These are phyloP conservation scores for Athene noctua DNA, from an alignment of 2,113 vertebrate genomes.

Conservation along the genomic window DNA sequence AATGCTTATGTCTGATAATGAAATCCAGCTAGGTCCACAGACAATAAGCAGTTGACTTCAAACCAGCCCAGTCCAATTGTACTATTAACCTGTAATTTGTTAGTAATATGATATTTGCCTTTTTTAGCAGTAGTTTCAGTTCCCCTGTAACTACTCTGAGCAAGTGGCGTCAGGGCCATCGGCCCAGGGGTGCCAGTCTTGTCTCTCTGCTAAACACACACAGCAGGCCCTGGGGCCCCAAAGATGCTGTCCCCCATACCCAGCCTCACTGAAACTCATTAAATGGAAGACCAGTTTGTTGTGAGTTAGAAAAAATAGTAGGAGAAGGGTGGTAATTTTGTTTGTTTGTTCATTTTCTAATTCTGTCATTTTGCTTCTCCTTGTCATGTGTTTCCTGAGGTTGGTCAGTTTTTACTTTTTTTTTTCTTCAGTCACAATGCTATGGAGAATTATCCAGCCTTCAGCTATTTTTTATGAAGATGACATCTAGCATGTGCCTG, in stretches of 20 bases:
- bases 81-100: background rate
- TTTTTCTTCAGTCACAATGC: background rate
- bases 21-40: background rate
- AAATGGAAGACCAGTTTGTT: background rate
- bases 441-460: conserved; percentile 5
- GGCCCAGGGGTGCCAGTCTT: too few relatives aligned
- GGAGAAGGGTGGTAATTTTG: background rate
- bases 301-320: background rate
- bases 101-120: background rate
- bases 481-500: background rate
- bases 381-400: background rate
- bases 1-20: background rate
- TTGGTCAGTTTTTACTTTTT: background rate
- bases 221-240: fast-evolving
- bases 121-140: background rate
- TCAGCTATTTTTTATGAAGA: background rate
- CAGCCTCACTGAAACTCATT: background rate
- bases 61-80: background rate
- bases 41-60: background rate
- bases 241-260: background rate
- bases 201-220: background rate
- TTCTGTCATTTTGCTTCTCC: background rate
- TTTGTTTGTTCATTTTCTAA: background rate
- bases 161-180: background rate
- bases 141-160: background rate